Conservation (phyloP, 2,888 invertebrate genomes). For the Polydrusus cervinus region DNA sequence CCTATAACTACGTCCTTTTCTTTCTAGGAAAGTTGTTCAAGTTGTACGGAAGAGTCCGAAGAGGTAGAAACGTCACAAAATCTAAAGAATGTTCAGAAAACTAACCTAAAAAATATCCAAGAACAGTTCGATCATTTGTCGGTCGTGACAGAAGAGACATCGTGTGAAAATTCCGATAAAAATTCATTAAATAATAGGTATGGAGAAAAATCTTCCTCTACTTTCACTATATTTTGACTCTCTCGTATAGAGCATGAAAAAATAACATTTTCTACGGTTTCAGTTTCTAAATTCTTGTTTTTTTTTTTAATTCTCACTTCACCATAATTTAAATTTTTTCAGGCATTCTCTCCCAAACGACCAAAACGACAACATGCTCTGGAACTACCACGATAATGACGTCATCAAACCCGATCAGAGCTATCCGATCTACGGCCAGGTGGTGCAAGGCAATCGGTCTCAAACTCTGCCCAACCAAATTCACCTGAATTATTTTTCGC, state of each 20-base stretch:
- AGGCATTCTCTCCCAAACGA: constrained; percentile 57
- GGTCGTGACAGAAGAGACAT: constrained; percentile 83
- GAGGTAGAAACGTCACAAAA: constrained; percentile 70
- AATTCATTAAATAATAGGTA: constrained; percentile 60
- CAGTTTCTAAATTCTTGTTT: too few species aligned
- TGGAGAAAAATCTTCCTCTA: too few species aligned
- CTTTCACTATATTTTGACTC: too few species aligned
- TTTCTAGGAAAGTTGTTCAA: constrained; percentile 66
- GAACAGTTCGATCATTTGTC: constrained; percentile 83
- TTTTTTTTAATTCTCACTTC: too few species aligned
- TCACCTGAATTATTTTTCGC: constrained; percentile 61
- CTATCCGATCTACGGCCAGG: constrained; percentile 65
- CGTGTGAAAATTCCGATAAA: constrained; percentile 69
- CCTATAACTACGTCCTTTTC: too few species aligned
- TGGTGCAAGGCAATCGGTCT: constrained; percentile 55
- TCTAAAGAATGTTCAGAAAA: constrained; percentile 70
- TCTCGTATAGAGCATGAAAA: too few species aligned
- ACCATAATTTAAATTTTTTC: not conserved
- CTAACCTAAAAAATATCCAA: constrained; percentile 72
- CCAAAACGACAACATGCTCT: constrained; percentile 51
- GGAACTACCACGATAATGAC: constrained; percentile 61
- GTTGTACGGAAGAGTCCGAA: constrained; percentile 68
- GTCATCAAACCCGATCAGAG: constrained; percentile 69
- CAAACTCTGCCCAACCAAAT: constrained; percentile 60
- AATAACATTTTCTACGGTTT: too few species aligned